Conservation (phyloP, 2,113 vertebrate species). For the Nothobranchius kuhntae region DNA sequence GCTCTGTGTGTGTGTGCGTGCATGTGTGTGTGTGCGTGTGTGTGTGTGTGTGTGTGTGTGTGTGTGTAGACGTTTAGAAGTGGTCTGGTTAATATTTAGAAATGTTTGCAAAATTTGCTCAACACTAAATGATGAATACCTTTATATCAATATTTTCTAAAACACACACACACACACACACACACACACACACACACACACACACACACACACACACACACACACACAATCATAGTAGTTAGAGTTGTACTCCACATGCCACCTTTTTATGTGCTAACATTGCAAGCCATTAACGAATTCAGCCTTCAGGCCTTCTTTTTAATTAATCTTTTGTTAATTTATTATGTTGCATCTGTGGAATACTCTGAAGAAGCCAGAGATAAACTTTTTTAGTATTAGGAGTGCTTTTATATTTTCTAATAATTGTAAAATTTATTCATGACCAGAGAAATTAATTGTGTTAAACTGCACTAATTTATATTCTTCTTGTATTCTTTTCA, state of each 20-base stretch:
- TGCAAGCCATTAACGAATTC: slow-evolving; percentile 29
- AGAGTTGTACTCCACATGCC: slow-evolving; percentile 27
- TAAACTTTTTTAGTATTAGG: slow-evolving; percentile 2
- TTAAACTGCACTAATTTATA: slow-evolving; percentile 21
- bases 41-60: no score
- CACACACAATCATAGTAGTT: not conserved
- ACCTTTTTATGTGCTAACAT: slow-evolving; percentile 15
- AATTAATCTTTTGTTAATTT: slow-evolving; percentile 13
- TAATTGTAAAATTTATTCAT: slow-evolving; percentile 40
- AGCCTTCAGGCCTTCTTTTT: slow-evolving; percentile 20
- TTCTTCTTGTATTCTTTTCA: slow-evolving; percentile 56
- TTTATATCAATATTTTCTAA: slow-evolving; percentile 23
- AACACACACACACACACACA: not conserved
- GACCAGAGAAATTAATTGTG: slow-evolving; percentile 8
- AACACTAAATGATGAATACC: slow-evolving; percentile 61
- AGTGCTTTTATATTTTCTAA: slow-evolving; percentile 13
- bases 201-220: not conserved
- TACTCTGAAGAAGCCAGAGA: slow-evolving; percentile 9
- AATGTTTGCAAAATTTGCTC: slow-evolving; percentile 26
- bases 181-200: slow-evolving; percentile 1
- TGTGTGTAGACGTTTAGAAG: slow-evolving; percentile 23
- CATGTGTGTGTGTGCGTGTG: no score
- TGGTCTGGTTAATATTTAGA: slow-evolving; percentile 11
- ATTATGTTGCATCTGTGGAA: slow-evolving; percentile 13
- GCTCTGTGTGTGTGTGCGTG: not conserved